Base-by-base conservation (phyloP, 2,888 invertebrate species). In the Lamellibrachia columna region DNA sequence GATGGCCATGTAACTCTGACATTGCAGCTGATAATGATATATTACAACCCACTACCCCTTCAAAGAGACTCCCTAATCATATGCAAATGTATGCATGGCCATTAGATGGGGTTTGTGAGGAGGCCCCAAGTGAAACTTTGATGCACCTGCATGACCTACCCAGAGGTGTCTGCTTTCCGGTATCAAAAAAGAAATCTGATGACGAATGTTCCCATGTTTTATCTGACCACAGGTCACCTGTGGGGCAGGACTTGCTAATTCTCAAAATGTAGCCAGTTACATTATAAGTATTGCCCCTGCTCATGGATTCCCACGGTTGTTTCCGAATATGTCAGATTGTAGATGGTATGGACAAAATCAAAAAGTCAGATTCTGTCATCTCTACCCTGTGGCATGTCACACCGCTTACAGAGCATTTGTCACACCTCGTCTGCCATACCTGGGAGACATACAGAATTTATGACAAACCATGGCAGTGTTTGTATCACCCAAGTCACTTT, bases 51-150 rank as follows among this genome's bases (percentile, higher is more conserved):
- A 15, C 75, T 75, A 6, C 4, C 75, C 75, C n/a, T 75, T 75
- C 75, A 75, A 75, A 75, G 75, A 75, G 75, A 75, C 15, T 15
- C 75, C 22, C 75, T 75, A 75, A 75, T 75, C 75, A 22, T 75
- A 75, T 75, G 75, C 75, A 75, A 75, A 75, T 75, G 75, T 75
- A 75, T 75, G 75, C 75, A 75, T 75, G 75, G 15, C 75, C 75
- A 75, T 75, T 75, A 75, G n/a, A n/a, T 75, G 75, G 75, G 75
- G 75, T 75, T 40, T 75, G 15, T 75, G n/a, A 22, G 75, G 75
- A 75, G 75, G 75, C 6, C 75, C 75, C 75, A 15, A 75, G 75
- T 75, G 75, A 75, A 75, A 22, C 40, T 40, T 40, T 40, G 40
- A 40, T 40, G 40, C 75, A 75, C 75, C 75, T n/a, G 22, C 75